Evolutionary conservation across 2,797 vertebrate genomes (phyloP), one percentile per base, ranked within the genome.

Genomic region (Taenioides sp.): DNA sequence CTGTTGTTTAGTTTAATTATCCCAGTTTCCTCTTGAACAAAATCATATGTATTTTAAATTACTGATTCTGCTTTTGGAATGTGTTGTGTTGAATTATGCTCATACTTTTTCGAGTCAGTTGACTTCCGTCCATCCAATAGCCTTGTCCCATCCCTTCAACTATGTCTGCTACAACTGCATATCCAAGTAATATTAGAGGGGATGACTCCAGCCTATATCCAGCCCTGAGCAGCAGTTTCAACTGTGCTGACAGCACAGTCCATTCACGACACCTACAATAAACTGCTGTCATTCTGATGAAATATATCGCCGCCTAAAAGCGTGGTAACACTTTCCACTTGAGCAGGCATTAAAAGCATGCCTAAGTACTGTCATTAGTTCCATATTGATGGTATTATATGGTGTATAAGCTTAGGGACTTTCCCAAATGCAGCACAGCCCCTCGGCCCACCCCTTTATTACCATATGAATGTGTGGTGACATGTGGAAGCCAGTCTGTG

Each of bases 401-500:
- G 71, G 82, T 2, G 77, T 78, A 82, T 91, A 84, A 88, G 85
- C 83, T 84, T 76, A 78, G 84, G 87, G 85, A 83, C 80, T 84
- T 87, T 84, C 79, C 81, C 80, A 73, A 88, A 88, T 77, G 83
- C 80, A 77, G 78, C 86, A 76, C 72, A 77, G 84, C 82, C 82
- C 65, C 65, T 75, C 62, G 20, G 73, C 66, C 65, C 78, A 7
- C 81, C 81, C 82, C 84, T 67, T 59, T 62, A 90, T 91, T 89
- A 83, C 70, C 87, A 91, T 89, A 78, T 88, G 86, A 91, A 90
- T 89, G 77, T 61, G 73, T 67, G 47, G 75, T 88, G 90, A 87
- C 90, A 87, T 86, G 87, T 84, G 84, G 83, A 80, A 89, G 74
- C 72, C 52, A 77, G 76, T 75, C 50, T 66, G 55, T 79, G 88